These are phyloP conservation scores for Drosophila rellima DNA, from an alignment of 2,888 invertebrate species.

Conservation along the genomic window DNA sequence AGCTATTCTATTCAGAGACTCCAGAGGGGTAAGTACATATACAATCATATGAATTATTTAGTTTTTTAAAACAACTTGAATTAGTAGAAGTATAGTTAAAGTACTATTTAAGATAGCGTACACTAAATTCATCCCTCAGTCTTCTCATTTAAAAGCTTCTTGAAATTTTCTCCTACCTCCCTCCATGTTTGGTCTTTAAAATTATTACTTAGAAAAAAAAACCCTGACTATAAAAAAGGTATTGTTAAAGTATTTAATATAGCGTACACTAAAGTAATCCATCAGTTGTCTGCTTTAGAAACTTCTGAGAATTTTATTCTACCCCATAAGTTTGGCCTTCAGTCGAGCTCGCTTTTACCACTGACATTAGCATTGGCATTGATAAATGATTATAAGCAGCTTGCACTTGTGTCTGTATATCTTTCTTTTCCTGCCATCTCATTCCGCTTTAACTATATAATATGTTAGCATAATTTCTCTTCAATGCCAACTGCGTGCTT, in stretches of 20 bases:
- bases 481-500: constrained; percentile 13
- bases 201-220: not conserved
- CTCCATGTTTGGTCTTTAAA: not conserved
- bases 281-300: not conserved
- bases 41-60: not conserved
- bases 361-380: constrained; percentile 32
- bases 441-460: not conserved
- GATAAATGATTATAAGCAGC: constrained; percentile 33
- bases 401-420: constrained; percentile 16
- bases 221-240: not conserved
- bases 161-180: not conserved
- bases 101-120: not conserved
- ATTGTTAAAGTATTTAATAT: not conserved
- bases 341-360: not conserved
- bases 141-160: not conserved
- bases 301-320: not conserved
- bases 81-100: not conserved
- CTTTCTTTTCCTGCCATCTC: not conserved
- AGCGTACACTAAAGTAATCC: not conserved
- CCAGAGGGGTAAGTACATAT: constrained; percentile 92
- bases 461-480: constrained; percentile 22
- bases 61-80: not conserved
- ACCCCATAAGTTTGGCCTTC: not conserved
- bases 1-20: constrained; percentile 95
- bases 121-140: not conserved